A percentile compares a stretch with the other conserved stretches of the same genome.
Conservation (phyloP, 2,113 vertebrate species). For the Sorex fumeus region DNA sequence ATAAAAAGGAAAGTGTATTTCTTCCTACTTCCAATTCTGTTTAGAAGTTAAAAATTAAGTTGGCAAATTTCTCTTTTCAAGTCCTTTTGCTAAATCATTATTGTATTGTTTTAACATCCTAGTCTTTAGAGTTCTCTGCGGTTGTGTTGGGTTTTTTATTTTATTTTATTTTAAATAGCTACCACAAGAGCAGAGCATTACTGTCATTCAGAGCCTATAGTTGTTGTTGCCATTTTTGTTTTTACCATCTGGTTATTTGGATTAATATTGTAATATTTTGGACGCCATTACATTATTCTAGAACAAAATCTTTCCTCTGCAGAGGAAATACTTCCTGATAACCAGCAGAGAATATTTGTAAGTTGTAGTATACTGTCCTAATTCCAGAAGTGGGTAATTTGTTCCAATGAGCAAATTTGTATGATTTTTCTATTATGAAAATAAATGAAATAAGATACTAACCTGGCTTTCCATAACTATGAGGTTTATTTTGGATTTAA, state of each 20-base stretch:
- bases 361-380: conserved; percentile 50
- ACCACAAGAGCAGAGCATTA: conserved; percentile 39
- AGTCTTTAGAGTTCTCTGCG: conserved; percentile 13
- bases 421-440: conserved; percentile 68
- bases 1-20: conserved; percentile 58
- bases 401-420: conserved; percentile 56
- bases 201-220: conserved; percentile 14
- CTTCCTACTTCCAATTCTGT: conserved; percentile 48
- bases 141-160: background rate
- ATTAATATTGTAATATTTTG: conserved; percentile 62
- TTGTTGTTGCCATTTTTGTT: background rate
- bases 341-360: conserved; percentile 52
- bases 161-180: conserved; percentile 53
- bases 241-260: conserved; percentile 65
- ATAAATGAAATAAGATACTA: conserved; percentile 52
- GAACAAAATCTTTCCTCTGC: conserved; percentile 43
- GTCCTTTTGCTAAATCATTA: conserved; percentile 56
- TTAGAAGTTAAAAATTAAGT: conserved; percentile 63
- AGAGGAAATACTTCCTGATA: background rate
- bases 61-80: conserved; percentile 17
- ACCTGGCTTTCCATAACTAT: background rate
- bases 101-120: conserved; percentile 41
- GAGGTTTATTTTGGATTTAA: conserved; percentile 44
- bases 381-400: conserved; percentile 70
- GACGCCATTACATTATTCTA: conserved; percentile 53